These are phyloP conservation scores for Sciaenops ocellatus DNA, from an alignment of 2,797 vertebrate species.

Conservation along the genomic window DNA sequence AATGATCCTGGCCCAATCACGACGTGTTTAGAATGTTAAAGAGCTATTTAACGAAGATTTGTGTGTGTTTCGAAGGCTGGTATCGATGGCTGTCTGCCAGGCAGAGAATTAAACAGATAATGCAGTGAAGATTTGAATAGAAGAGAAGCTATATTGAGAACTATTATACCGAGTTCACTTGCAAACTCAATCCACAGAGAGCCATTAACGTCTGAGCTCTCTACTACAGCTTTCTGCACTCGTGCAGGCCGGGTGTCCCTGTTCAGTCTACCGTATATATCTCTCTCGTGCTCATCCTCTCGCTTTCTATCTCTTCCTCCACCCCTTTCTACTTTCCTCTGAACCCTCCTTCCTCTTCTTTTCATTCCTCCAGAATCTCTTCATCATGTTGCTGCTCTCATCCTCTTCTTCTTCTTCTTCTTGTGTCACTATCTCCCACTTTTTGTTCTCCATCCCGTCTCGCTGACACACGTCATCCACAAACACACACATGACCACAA, in stretches of 20 bases:
- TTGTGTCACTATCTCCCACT: not conserved
- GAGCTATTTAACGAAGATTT: not conserved
- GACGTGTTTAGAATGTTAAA: slow-evolving; percentile 7
- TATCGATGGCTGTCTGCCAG: slow-evolving; percentile 1
- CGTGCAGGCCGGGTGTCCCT: slow-evolving; percentile 18
- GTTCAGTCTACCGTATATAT: slow-evolving; percentile 38
- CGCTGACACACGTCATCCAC: slow-evolving; percentile 1
- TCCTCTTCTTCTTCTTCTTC: not conserved
- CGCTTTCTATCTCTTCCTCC: slow-evolving; percentile 28
- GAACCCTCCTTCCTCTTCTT: slow-evolving; percentile 30
- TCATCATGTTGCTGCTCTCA: not conserved
- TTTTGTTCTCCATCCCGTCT: not conserved
- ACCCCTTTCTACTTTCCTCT: slow-evolving; percentile 25
- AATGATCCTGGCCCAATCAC: not conserved
- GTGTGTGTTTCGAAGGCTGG: not conserved
- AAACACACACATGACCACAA: slow-evolving; percentile 20
- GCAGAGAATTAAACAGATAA: slow-evolving; percentile 41
- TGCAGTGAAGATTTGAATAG: slow-evolving; percentile 38
- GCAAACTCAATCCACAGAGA: slow-evolving; percentile 41
- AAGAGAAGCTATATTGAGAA: slow-evolving; percentile 1
- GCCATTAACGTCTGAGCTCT: slow-evolving; percentile 38
- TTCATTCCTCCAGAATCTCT: slow-evolving; percentile 27
- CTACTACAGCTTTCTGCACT: slow-evolving; percentile 18
- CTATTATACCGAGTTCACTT: slow-evolving; percentile 35
- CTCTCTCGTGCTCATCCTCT: slow-evolving; percentile 37